Evolutionary conservation across 1,140 invertebrate genomes (phyloP).

Genomic region (Forficula auricularia): DNA sequence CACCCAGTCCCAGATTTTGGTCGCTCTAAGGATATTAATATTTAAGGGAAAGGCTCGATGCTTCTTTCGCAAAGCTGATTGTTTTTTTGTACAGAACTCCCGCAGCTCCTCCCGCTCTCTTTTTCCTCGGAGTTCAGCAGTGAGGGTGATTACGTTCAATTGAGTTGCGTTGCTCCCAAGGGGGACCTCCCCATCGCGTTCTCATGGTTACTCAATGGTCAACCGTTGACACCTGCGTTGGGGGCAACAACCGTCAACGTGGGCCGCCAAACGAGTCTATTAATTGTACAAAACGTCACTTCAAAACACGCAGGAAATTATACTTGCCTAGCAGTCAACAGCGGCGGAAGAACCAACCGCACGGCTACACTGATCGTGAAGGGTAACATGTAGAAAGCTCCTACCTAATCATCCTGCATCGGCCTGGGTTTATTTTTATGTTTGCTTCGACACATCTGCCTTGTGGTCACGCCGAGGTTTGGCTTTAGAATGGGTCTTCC

Average conservation of each 20-base stretch:
- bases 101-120: conserved; percentile 15
- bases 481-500: too few relatives aligned
- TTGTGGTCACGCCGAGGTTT: too few relatives aligned
- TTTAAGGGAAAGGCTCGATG: too few relatives aligned
- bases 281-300: conserved; percentile 31
- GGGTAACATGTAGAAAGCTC: conserved; percentile 23
- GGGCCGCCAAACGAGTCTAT: conserved; percentile 34
- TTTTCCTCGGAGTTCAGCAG: conserved; percentile 17
- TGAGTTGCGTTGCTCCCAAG: conserved; percentile 35
- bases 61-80: neutral
- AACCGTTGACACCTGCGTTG: conserved; percentile 24
- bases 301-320: conserved; percentile 40
- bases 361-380: conserved; percentile 38
- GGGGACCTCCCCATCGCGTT: conserved; percentile 34
- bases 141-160: conserved; percentile 26
- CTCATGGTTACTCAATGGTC: conserved; percentile 37
- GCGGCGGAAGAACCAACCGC: conserved; percentile 39
- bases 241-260: conserved; percentile 30
- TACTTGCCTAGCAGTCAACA: conserved; percentile 45
- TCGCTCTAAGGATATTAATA: neutral
- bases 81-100: conserved; percentile 13
- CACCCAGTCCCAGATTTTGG: conserved; percentile 1
- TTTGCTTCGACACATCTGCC: too few relatives aligned
- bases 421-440: neutral
- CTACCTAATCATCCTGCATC: neutral